A percentile compares a stretch with the other conserved stretches of the same genome.
These are phyloP conservation scores for Drosophila bocqueti DNA, from an alignment of 1,140 invertebrate species.

Conservation along the genomic window DNA sequence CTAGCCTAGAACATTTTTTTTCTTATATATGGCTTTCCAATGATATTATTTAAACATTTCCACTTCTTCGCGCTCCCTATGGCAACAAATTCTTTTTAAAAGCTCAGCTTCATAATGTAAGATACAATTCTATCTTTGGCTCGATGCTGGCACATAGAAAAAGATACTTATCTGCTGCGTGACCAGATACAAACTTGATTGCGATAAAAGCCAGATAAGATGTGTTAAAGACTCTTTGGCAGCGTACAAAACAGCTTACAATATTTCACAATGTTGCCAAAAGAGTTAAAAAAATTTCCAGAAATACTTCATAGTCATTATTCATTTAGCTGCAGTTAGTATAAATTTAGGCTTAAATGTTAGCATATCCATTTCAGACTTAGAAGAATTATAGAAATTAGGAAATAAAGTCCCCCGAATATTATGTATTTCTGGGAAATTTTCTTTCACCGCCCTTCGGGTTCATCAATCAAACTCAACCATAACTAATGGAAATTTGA, in stretches of 20 bases:
- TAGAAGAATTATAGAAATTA: background rate
- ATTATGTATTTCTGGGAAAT: constrained; percentile 23
- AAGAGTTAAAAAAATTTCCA: constrained; percentile 7
- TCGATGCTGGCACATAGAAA: constrained; percentile 8
- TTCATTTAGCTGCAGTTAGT: background rate
- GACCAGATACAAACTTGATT: constrained; percentile 28
- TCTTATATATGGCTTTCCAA: constrained; percentile 5
- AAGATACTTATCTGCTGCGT: constrained; percentile 38
- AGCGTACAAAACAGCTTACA: constrained; percentile 5
- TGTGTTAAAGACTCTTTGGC: constrained; percentile 6
- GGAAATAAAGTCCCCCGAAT: background rate
- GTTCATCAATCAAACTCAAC: constrained; percentile 58
- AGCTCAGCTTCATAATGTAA: background rate
- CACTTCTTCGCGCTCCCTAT: background rate
- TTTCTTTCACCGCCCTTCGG: constrained; percentile 3
- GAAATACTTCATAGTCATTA: background rate
- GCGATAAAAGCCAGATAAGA: constrained; percentile 30
- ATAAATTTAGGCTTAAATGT: too few species aligned
- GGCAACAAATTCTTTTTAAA: too few species aligned
- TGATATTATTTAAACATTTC: background rate
- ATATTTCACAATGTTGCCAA: constrained; percentile 22
- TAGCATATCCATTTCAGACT: background rate
- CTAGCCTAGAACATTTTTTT: background rate
- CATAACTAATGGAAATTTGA: constrained; percentile 46
- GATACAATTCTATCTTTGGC: constrained; percentile 10